Percentiles rank a stretch among this genome's conserved stretches.
Conservation (phyloP, 2,113 vertebrate genomes). For the Nothocercus julius region DNA sequence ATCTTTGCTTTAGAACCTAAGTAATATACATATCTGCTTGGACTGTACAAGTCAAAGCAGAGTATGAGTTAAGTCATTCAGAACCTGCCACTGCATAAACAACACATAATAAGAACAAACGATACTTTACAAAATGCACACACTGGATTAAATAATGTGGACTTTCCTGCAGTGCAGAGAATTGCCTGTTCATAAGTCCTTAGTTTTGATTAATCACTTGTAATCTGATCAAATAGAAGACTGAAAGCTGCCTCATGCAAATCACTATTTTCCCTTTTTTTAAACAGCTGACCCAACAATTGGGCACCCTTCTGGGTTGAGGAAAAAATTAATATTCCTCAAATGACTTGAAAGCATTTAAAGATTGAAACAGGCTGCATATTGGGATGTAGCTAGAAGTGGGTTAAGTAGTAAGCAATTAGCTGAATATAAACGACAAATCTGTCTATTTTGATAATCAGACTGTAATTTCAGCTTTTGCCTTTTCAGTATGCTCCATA, state of each 20-base stretch:
- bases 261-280: background rate
- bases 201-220: conserved; percentile 21
- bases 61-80: background rate
- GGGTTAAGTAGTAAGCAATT: conserved; percentile 41
- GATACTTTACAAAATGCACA: background rate
- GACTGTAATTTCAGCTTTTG: conserved; percentile 48
- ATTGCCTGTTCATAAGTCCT: background rate
- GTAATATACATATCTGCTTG: background rate
- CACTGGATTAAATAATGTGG: background rate
- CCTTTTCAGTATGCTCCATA: background rate
- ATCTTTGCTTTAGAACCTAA: background rate
- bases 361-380: background rate
- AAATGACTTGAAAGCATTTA: background rate
- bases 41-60: background rate
- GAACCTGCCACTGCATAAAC: background rate
- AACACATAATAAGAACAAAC: background rate
- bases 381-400: conserved; percentile 7
- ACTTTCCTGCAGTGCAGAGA: background rate
- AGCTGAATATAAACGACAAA: conserved; percentile 29
- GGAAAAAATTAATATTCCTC: conserved; percentile 17
- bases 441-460: conserved; percentile 22
- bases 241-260: background rate
- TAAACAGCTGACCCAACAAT: conserved; percentile 24
- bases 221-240: conserved; percentile 37
- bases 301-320: background rate